Base-by-base conservation (phyloP, 2,797 vertebrate genomes). In the Myripristis murdjan region DNA sequence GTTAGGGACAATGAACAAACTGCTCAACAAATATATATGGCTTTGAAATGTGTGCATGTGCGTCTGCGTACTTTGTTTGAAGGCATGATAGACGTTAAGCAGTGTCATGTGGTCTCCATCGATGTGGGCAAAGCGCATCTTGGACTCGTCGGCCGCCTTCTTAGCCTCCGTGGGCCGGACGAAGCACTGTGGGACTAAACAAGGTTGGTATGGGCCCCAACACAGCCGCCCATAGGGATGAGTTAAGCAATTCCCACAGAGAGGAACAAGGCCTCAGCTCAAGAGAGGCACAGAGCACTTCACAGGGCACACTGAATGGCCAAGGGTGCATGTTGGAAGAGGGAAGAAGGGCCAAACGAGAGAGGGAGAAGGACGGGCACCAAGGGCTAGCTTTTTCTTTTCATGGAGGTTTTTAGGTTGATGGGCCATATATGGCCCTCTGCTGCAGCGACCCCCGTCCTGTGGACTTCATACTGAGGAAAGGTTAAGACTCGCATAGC, bases 121-220 rank as follows among this genome's bases (percentile, higher is more conserved):
- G 90, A 97, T 97, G 93, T 97, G 96, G 91, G 96, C 96, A 90
- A 97, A 97, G 87, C 96, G 94, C 96, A 97, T 97, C 95, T 97
- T 97, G 94, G 96, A 95, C 92, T 97, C 96, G 90, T 97, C 96
- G 60, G 96, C 96, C 58, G 96, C 95, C 96, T 99, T 99, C 96
- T 96, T 99, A 93, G 97, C 98, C 95, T 99, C 98, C 91, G 96
- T 98, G 89, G 98, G 98, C 78, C 97, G 96, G 93, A 99, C 97
- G 94, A 99, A 99, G 95, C 97, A 99, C 97, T 98, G 97, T 95
- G 97, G 98, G 98, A 99, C 98, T 99, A 99, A 97, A 99, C 97
- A 99, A 97, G 97, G 98, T 99, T 98, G 98, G 98, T 99, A 98
- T 98, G 96, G 97, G 97, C 97, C 98, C 97, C 97, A 99, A 98